A percentile compares a stretch with the other conserved stretches of the same genome.
Evolutionary conservation across 2,888 invertebrate species (phyloP).

Genomic region (Acleris laterana): DNA sequence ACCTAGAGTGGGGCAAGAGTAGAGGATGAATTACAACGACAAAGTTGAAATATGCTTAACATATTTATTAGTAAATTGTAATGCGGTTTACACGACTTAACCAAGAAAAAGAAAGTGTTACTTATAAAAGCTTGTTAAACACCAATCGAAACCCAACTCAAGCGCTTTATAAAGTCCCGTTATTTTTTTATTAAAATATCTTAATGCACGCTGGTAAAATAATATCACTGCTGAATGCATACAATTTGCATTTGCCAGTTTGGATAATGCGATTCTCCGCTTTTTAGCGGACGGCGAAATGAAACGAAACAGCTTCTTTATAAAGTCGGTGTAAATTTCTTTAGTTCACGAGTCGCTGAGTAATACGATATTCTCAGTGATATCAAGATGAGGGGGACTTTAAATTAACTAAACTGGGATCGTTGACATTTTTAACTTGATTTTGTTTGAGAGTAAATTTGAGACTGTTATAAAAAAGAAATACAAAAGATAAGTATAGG

Average conservation of each 20-base stretch:
- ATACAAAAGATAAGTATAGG: no score
- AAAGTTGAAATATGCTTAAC: no score
- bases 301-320: slow-evolving; percentile 23
- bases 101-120: no score
- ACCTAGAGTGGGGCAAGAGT: no score
- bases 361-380: slow-evolving; percentile 8
- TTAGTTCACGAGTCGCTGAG: slow-evolving; percentile 11
- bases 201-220: neutral
- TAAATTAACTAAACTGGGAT: slow-evolving; percentile 9
- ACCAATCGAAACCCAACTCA: neutral
- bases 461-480: no score
- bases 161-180: neutral
- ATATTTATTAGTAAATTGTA: no score
- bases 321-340: slow-evolving; percentile 17
- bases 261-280: slow-evolving; percentile 20
- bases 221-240: slow-evolving; percentile 14
- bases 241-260: slow-evolving; percentile 18
- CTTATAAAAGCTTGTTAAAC: no score
- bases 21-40: no score
- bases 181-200: slow-evolving; percentile 14
- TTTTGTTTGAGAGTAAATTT: no score
- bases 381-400: slow-evolving; percentile 1
- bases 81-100: no score
- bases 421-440: no score
- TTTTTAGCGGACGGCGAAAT: slow-evolving; percentile 17